These are phyloP conservation scores for Murina feae DNA, from an alignment of 2,113 vertebrate genomes.

Conservation along the genomic window DNA sequence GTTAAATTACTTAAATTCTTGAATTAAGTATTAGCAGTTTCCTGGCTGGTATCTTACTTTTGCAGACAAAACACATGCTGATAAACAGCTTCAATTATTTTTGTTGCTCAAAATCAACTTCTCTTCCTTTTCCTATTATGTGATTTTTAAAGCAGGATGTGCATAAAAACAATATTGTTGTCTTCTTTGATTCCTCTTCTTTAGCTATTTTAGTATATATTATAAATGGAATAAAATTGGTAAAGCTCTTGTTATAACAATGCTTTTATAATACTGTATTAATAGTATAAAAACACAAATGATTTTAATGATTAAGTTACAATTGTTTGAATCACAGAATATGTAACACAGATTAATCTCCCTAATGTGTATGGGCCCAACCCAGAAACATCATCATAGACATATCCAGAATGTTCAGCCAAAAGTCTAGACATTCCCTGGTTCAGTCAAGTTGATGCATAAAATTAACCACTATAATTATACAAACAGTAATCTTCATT, in stretches of 20 bases:
- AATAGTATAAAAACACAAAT: background rate
- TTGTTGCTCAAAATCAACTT: conserved; percentile 68
- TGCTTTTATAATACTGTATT: background rate
- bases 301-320: background rate
- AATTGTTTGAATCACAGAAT: background rate
- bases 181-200: conserved; percentile 39
- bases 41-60: conserved; percentile 80
- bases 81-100: conserved; percentile 84
- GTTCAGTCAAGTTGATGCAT: background rate
- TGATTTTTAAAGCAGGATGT: conserved; percentile 68
- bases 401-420: background rate
- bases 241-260: background rate
- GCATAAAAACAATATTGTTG: conserved; percentile 46
- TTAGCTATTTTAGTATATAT: conserved; percentile 48
- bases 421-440: background rate
- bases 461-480: background rate
- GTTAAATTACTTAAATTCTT: conserved; percentile 82
- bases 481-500: background rate
- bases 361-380: background rate
- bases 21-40: conserved; percentile 80
- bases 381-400: background rate
- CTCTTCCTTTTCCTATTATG: conserved; percentile 80
- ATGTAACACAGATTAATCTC: background rate
- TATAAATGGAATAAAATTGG: background rate
- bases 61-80: conserved; percentile 79